phyloP scores from a whole-genome alignment of 1,140 invertebrate species.

The Brachionus rotundiformis region DNA sequence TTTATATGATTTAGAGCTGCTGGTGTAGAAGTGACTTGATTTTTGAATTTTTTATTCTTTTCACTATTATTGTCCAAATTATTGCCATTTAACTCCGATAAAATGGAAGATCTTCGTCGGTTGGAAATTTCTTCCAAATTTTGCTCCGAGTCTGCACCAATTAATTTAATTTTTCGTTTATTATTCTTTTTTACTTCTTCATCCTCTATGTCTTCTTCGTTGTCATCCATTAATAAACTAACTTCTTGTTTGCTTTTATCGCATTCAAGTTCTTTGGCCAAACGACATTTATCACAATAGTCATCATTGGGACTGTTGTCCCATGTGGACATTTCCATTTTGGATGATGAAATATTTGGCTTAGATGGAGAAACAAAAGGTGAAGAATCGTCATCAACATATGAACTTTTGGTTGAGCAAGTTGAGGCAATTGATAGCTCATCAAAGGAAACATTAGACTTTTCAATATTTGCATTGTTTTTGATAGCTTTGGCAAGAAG shows the following conservation, averaged over 20 bases:
- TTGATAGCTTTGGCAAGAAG: constrained; percentile 45
- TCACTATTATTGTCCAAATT: neutral
- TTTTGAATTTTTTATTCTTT: constrained; percentile 47
- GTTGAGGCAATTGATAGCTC: neutral
- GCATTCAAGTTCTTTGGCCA: neutral
- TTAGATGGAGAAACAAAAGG: constrained; percentile 16
- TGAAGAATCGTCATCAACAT: neutral
- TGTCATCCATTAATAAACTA: neutral
- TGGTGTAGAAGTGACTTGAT: constrained; percentile 32
- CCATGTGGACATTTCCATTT: neutral
- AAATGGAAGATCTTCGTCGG: constrained; percentile 14
- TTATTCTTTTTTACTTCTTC: neutral
- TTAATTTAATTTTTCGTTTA: constrained; percentile 14
- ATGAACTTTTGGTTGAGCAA: constrained; percentile 1
- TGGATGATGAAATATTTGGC: neutral
- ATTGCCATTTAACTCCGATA: constrained; percentile 14
- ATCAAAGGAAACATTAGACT: constrained; percentile 25
- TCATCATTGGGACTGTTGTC: neutral
- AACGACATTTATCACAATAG: neutral
- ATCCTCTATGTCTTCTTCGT: constrained; percentile 3
- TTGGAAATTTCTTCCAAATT: neutral
- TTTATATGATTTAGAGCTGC: neutral
- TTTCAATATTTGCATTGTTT: constrained; percentile 17
- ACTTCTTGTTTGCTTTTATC: constrained; percentile 24
- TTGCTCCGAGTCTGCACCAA: neutral